Evolutionary conservation across 1,140 invertebrate genomes (phyloP).

Genomic region (Halotydeus destructor): DNA sequence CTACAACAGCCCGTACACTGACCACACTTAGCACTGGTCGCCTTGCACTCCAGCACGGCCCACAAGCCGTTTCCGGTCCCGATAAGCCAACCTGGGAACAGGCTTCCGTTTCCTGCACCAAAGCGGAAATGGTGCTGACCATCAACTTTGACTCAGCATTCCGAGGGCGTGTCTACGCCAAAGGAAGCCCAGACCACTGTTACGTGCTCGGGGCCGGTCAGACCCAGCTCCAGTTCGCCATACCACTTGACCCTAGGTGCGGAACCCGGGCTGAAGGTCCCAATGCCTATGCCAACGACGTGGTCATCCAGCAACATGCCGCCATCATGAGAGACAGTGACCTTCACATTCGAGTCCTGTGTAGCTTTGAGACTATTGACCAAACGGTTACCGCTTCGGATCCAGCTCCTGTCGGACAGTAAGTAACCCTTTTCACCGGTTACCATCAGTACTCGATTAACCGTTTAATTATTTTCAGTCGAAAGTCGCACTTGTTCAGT

Average conservation of each 20-base stretch:
- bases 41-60: conserved; percentile 1
- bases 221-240: conserved; percentile 26
- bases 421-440: neutral
- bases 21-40: too few relatives aligned
- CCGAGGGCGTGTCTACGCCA: conserved; percentile 31
- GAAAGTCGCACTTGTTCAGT: too few relatives aligned
- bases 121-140: conserved; percentile 31
- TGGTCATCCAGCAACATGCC: conserved; percentile 32
- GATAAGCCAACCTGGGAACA: too few relatives aligned
- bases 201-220: conserved; percentile 30
- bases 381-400: conserved; percentile 31
- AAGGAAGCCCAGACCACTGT: conserved; percentile 30
- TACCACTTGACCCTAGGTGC: conserved; percentile 28
- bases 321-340: conserved; percentile 33
- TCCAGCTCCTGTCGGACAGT: conserved; percentile 21
- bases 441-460: too few relatives aligned
- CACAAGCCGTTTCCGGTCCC: conserved; percentile 26
- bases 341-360: conserved; percentile 30
- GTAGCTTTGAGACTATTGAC: conserved; percentile 29
- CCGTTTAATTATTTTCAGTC: too few relatives aligned
- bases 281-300: conserved; percentile 29
- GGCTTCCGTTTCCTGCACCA: conserved; percentile 32
- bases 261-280: conserved; percentile 28
- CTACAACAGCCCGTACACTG: too few relatives aligned
- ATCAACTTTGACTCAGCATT: conserved; percentile 29